phyloP scores from a whole-genome alignment of 2,113 vertebrate genomes.

The Platichthys stellatus region DNA sequence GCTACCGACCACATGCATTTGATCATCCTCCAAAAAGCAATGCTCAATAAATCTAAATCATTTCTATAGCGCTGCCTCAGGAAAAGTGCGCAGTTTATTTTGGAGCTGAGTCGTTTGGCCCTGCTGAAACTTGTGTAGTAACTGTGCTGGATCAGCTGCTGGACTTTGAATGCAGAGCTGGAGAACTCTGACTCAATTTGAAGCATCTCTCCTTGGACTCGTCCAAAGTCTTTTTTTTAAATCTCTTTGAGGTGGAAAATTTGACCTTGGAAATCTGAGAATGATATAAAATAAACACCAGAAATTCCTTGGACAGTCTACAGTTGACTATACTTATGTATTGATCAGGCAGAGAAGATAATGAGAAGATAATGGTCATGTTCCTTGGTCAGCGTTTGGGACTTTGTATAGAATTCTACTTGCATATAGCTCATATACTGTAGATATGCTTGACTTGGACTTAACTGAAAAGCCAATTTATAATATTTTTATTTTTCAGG shows the following conservation, averaged over 20 bases:
- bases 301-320: no score
- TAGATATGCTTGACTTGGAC: not conserved
- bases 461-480: not conserved
- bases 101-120: constrained; percentile 54
- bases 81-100: constrained; percentile 68
- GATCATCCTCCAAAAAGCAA: constrained; percentile 84
- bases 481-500: no score
- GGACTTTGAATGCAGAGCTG: not conserved
- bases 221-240: no score
- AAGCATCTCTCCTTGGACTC: not conserved
- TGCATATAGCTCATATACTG: no score
- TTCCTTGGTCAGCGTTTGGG: not conserved
- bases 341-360: not conserved
- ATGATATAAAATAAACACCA: no score
- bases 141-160: constrained; percentile 22
- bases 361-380: not conserved
- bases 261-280: no score
- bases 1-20: constrained; percentile 88
- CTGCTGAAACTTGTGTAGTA: constrained; percentile 38
- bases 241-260: no score
- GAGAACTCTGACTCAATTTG: not conserved
- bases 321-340: no score
- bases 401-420: not conserved
- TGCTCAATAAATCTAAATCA: constrained; percentile 70
- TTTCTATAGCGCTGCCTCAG: constrained; percentile 57